A percentile compares a stretch with the other conserved stretches of the same genome.
Conservation (phyloP, 2,113 vertebrate genomes). For the Lepisosteus osseus region DNA sequence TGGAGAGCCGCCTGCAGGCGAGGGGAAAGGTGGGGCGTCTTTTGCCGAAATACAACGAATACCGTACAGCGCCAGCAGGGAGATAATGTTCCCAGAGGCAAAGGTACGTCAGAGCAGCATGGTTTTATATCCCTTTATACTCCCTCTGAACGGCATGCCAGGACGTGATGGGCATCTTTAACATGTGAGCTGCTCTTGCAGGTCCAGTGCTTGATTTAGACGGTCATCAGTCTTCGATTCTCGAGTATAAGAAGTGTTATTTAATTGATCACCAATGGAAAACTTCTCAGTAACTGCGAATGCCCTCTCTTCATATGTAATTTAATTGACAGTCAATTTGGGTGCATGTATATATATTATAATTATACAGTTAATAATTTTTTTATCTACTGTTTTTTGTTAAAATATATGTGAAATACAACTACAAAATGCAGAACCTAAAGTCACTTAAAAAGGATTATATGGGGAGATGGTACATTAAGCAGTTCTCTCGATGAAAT, state of each 20-base stretch:
- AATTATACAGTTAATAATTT: too few relatives aligned
- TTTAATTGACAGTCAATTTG: too few relatives aligned
- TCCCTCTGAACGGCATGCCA: neutral
- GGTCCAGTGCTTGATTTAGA: constrained; percentile 21
- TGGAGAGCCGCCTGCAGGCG: too few relatives aligned
- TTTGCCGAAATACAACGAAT: neutral
- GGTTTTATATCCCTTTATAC: neutral
- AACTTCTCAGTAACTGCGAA: too few relatives aligned
- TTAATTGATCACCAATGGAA: too few relatives aligned
- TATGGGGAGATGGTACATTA: neutral
- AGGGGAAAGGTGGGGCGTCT: neutral
- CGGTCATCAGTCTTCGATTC: constrained; percentile 1
- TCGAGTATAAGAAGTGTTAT: too few relatives aligned
- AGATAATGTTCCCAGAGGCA: constrained; percentile 48
- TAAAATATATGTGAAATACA: too few relatives aligned
- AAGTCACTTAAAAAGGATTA: too few relatives aligned
- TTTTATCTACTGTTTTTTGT: constrained; percentile 12
- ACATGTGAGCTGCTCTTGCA: neutral
- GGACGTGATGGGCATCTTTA: neutral
- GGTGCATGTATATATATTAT: too few relatives aligned
- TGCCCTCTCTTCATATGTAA: too few relatives aligned
- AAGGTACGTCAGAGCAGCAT: constrained; percentile 41
- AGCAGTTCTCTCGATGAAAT: neutral
- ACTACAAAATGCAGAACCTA: too few relatives aligned
- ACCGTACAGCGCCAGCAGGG: constrained; percentile 15